phyloP scores from a whole-genome alignment of 1,140 invertebrate species.

The Andrena cerasifolii region DNA sequence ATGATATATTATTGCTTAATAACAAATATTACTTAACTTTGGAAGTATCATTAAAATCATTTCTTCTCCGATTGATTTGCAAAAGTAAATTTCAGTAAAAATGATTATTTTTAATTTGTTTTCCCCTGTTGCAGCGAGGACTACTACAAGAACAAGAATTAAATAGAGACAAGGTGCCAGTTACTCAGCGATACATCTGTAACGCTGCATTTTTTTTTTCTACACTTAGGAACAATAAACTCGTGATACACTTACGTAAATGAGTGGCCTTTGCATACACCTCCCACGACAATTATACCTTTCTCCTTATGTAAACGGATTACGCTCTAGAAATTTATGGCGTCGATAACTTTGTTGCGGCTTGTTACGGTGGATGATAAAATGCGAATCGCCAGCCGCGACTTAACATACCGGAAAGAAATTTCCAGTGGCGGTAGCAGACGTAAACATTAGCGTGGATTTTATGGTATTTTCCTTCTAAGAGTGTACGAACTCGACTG shows the following conservation, averaged over 20 bases:
- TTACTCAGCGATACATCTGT: slow-evolving; percentile 52
- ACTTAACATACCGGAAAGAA: background rate
- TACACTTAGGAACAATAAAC: slow-evolving; percentile 70
- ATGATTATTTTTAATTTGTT: slow-evolving; percentile 15
- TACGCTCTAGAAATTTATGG: slow-evolving; percentile 31
- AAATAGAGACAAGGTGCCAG: slow-evolving; percentile 48
- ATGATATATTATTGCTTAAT: no score
- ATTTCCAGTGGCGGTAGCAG: background rate
- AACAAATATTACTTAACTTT: no score
- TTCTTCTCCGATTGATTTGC: no score
- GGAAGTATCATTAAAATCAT: no score
- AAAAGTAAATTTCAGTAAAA: no score
- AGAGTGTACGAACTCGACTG: no score
- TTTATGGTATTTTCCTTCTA: background rate
- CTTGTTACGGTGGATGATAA: slow-evolving; percentile 16
- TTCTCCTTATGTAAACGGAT: slow-evolving; percentile 63
- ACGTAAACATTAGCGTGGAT: background rate
- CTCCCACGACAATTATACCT: slow-evolving; percentile 53
- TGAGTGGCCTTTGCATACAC: slow-evolving; percentile 39
- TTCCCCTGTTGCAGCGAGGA: slow-evolving; percentile 86
- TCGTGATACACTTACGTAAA: slow-evolving; percentile 61
- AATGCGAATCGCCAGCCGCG: slow-evolving; percentile 18
- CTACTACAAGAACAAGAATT: slow-evolving; percentile 78
- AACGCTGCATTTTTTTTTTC: slow-evolving; percentile 58
- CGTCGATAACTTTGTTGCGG: slow-evolving; percentile 24